phyloP scores from a whole-genome alignment of 2,797 vertebrate species.

The Neosilurus mollespiculum region DNA sequence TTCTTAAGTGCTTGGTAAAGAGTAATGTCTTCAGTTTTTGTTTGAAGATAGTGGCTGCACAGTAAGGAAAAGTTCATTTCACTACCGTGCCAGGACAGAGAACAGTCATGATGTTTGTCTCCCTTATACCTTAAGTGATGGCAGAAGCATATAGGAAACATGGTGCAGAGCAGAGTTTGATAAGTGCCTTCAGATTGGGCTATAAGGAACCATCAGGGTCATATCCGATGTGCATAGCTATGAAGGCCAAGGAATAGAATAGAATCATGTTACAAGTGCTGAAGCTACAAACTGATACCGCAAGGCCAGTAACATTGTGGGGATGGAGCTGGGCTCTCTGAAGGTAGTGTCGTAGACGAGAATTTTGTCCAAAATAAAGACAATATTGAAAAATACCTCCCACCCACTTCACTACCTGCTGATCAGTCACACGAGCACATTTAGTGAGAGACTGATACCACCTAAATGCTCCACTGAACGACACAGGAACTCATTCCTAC shows the following conservation, averaged over 20 bases:
- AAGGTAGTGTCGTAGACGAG: too few species aligned
- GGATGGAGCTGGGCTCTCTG: too few species aligned
- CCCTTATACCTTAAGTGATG: not conserved
- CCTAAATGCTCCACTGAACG: too few species aligned
- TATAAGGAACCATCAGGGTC: not conserved
- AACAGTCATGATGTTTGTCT: conserved; percentile 8
- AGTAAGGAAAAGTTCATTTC: not conserved
- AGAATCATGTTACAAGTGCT: not conserved
- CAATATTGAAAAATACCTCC: too few species aligned
- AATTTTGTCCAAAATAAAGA: too few species aligned
- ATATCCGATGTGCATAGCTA: not conserved
- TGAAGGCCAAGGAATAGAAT: not conserved
- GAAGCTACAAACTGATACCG: too few species aligned
- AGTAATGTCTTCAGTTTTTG: conserved; percentile 4
- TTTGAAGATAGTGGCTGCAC: conserved; percentile 2
- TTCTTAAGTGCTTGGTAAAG: not conserved
- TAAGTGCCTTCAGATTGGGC: conserved; percentile 1
- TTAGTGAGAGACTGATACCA: too few species aligned
- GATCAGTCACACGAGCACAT: too few species aligned
- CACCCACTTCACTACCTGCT: too few species aligned
- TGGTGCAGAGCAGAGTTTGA: not conserved
- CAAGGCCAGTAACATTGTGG: too few species aligned
- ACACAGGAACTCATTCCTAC: too few species aligned
- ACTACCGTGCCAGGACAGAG: not conserved
- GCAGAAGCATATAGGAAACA: not conserved